Evolutionary conservation across 2,797 vertebrate genomes (phyloP).

Genomic region (Trematomus bernacchii): DNA sequence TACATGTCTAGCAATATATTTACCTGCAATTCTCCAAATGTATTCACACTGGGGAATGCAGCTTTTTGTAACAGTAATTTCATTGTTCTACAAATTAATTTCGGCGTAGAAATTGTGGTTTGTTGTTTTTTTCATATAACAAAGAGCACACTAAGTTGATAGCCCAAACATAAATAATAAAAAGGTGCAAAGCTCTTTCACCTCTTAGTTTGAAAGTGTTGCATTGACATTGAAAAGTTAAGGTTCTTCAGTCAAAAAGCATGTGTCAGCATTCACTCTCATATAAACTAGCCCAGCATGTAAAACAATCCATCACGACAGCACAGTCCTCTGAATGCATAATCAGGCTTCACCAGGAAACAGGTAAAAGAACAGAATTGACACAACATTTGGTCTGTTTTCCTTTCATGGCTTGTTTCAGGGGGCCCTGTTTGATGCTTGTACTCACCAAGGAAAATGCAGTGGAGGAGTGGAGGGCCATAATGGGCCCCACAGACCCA

Average conservation of each 20-base stretch:
- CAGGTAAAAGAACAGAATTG: neutral
- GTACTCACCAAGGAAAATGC: constrained; percentile 92
- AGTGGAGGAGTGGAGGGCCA: constrained; percentile 89
- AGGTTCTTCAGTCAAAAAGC: neutral
- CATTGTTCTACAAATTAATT: too few relatives aligned
- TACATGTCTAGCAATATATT: too few relatives aligned
- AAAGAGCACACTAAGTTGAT: too few relatives aligned
- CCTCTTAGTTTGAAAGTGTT: too few relatives aligned
- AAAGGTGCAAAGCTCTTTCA: too few relatives aligned
- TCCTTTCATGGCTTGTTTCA: constrained; percentile 69
- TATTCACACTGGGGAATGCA: too few relatives aligned
- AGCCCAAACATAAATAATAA: too few relatives aligned
- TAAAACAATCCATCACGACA: neutral
- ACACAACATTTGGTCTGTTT: neutral
- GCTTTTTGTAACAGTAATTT: too few relatives aligned
- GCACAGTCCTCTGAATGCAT: neutral
- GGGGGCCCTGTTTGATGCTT: constrained; percentile 89
- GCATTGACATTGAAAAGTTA: neutral
- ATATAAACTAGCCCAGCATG: neutral
- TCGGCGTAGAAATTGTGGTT: too few relatives aligned
- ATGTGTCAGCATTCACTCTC: neutral
- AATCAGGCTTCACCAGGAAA: neutral
- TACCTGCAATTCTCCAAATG: too few relatives aligned
- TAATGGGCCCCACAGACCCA: constrained; percentile 92
- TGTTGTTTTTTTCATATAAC: too few relatives aligned